Evolutionary conservation across 2,888 invertebrate species (phyloP).

Genomic region (Acronicta aceris): DNA sequence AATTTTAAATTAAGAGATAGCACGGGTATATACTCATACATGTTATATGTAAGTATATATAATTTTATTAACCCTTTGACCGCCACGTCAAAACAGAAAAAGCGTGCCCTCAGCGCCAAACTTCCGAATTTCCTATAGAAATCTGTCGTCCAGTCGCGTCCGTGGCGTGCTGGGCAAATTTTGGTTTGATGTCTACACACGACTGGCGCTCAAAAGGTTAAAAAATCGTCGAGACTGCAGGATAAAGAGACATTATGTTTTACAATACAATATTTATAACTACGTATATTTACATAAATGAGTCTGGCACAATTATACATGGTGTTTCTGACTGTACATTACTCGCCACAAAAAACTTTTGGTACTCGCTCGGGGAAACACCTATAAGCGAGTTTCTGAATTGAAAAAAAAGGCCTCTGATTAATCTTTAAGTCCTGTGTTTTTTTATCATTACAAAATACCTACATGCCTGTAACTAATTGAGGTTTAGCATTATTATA

Average conservation of each 20-base stretch:
- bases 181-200: too few species aligned
- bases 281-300: not conserved
- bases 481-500: not conserved
- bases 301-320: too few species aligned
- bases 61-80: too few species aligned
- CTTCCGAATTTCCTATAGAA: too few species aligned
- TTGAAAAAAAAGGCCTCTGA: slow-evolving; percentile 4
- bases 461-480: slow-evolving; percentile 4
- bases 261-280: not conserved
- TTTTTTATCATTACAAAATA: slow-evolving; percentile 10
- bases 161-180: too few species aligned
- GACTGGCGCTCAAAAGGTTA: too few species aligned
- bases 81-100: too few species aligned
- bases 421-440: slow-evolving; percentile 9
- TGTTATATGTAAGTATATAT: too few species aligned
- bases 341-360: not conserved
- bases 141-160: too few species aligned
- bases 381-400: not conserved
- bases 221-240: too few species aligned
- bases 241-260: not conserved
- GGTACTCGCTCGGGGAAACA: slow-evolving; percentile 15
- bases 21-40: not conserved
- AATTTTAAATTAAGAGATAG: not conserved
- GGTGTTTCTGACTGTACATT: not conserved
- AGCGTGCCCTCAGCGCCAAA: too few species aligned